phyloP scores from a whole-genome alignment of 2,888 invertebrate genomes.

The Meiosimyza decipiens region DNA sequence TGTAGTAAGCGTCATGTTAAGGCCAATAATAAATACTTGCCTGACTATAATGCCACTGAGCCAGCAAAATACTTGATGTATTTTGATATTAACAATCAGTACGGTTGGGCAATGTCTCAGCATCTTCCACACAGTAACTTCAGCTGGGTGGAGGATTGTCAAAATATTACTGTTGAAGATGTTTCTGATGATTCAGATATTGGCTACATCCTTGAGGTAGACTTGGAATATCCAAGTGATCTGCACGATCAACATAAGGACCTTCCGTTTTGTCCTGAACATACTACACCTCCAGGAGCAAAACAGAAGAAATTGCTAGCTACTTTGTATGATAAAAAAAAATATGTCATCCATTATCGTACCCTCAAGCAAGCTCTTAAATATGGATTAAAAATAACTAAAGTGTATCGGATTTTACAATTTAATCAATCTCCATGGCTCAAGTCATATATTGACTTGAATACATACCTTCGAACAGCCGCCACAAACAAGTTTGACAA shows the following conservation, averaged over 20 bases:
- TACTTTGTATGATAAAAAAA: conserved; percentile 48
- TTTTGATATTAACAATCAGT: conserved; percentile 59
- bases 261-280: conserved; percentile 33
- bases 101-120: conserved; percentile 58
- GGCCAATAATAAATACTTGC: conserved; percentile 1
- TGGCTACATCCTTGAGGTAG: conserved; percentile 51
- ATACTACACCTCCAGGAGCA: background rate
- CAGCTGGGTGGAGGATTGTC: conserved; percentile 48
- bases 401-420: conserved; percentile 52
- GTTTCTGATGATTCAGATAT: conserved; percentile 38
- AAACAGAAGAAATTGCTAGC: conserved; percentile 43
- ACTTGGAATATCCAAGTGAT: conserved; percentile 27
- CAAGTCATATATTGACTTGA: conserved; percentile 43
- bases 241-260: conserved; percentile 13
- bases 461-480: conserved; percentile 2
- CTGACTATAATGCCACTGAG: background rate
- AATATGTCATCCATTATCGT: conserved; percentile 54
- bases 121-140: conserved; percentile 52
- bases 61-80: conserved; percentile 51
- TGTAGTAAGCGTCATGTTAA: background rate
- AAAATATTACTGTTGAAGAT: conserved; percentile 35
- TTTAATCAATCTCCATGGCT: conserved; percentile 55
- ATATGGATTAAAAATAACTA: conserved; percentile 51
- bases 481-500: conserved; percentile 32
- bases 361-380: conserved; percentile 51